Evolutionary conservation across 2,888 invertebrate species (phyloP).

Genomic region (Philopedon plagiatum): DNA sequence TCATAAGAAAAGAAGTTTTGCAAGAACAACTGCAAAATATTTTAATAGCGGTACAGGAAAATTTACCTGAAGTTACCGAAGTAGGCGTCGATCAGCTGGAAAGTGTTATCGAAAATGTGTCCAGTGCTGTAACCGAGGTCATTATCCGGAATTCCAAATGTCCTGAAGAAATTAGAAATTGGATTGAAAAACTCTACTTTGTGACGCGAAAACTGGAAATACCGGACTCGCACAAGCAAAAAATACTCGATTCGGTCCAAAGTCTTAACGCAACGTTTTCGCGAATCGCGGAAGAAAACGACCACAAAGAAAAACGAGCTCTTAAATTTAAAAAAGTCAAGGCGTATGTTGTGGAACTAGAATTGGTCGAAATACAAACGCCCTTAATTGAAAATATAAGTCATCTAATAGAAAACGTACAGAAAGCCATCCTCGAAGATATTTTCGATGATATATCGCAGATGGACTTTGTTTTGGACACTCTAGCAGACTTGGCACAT

Average conservation of each 20-base stretch:
- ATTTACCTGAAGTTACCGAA: not conserved
- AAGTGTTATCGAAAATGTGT: slow-evolving; percentile 15
- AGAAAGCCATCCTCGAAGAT: slow-evolving; percentile 22
- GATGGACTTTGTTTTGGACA: slow-evolving; percentile 34
- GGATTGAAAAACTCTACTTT: slow-evolving; percentile 10
- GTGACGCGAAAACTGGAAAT: not conserved
- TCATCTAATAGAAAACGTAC: slow-evolving; percentile 31
- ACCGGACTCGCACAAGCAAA: not conserved
- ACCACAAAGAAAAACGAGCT: slow-evolving; percentile 22
- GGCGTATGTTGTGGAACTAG: slow-evolving; percentile 39
- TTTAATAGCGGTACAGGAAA: slow-evolving; percentile 6
- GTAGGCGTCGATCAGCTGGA: slow-evolving; percentile 12
- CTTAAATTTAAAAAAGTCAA: slow-evolving; percentile 36
- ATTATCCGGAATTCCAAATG: not conserved
- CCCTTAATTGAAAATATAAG: slow-evolving; percentile 32
- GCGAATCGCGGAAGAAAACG: slow-evolving; percentile 1
- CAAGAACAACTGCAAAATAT: slow-evolving; percentile 21
- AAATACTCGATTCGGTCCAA: not conserved
- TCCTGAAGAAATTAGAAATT: slow-evolving; percentile 2
- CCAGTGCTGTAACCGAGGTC: slow-evolving; percentile 11
- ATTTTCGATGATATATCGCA: slow-evolving; percentile 15
- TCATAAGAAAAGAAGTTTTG: slow-evolving; percentile 8
- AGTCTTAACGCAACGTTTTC: not conserved
- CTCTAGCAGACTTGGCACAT: slow-evolving; percentile 36
- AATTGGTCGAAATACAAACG: slow-evolving; percentile 19